Conservation (phyloP, 2,797 vertebrate genomes). For the Chaenodraco wilsoni region DNA sequence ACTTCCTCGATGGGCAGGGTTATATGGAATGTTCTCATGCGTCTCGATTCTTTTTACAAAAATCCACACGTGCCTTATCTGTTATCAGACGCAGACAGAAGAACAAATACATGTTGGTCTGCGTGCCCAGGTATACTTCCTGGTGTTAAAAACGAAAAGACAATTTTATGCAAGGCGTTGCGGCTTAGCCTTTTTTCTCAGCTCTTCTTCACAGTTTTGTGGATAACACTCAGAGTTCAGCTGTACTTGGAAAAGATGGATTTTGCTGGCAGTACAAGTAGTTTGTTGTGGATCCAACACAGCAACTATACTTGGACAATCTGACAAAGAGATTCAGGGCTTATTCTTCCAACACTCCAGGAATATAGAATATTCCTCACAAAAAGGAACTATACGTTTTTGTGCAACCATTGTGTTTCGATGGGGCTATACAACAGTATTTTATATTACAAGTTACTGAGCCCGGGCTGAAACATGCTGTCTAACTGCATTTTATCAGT, state of each 20-base stretch:
- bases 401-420: constrained; percentile 21
- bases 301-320: constrained; percentile 15
- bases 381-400: not conserved
- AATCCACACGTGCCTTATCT: constrained; percentile 32
- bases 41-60: not conserved
- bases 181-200: not conserved
- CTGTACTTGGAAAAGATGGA: constrained; percentile 10
- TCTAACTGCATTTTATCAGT: constrained; percentile 1
- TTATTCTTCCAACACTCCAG: constrained; percentile 41
- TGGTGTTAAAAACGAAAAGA: constrained; percentile 3
- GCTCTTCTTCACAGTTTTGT: constrained; percentile 36
- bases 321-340: constrained; percentile 28
- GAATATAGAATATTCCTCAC: constrained; percentile 25
- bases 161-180: not conserved
- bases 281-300: constrained; percentile 21
- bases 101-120: constrained; percentile 11
- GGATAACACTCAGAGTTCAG: constrained; percentile 3
- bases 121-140: constrained; percentile 19
- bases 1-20: constrained; percentile 10
- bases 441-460: constrained; percentile 46
- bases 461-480: constrained; percentile 23
- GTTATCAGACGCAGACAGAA: constrained; percentile 40
- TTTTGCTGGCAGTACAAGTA: constrained; percentile 25
- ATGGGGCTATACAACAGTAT: constrained; percentile 40
- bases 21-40: constrained; percentile 10